Evolutionary conservation across 2,113 vertebrate genomes (phyloP), one percentile per base, ranked within the genome.

Genomic region (Callaeas wilsoni): DNA sequence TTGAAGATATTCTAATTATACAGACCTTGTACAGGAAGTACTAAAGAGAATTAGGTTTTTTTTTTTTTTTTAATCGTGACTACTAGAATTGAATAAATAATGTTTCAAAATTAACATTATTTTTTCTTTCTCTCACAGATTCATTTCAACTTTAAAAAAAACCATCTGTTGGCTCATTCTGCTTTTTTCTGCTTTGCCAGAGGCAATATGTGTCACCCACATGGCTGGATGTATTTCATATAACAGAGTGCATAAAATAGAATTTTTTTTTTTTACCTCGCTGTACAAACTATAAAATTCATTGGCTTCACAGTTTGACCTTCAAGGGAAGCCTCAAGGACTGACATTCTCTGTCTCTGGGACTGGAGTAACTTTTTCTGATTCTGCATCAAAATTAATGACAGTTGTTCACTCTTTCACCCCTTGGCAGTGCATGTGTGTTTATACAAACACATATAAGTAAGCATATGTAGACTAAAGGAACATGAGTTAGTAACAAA

Each of bases 381-480:
- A 68, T 68, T 44, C 33, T 65, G 10, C 10, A 10, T 16, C 22
- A 46, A 60, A 39, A 4, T 47, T 74, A 33, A 4, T 47, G 7
- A 12, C 13, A 7, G 3, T 19, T 69, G 7, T 49, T 75, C 37
- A 10, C 22, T 33, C 29, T 46, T 33, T 44, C n/a, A 37, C 25
- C 16, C 14, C 41, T 20, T 7, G 2, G 6, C 25, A 10, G 4
- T 35, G 2, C n/a, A 10, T 37, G 3, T 21, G 4, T 30, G 4
- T 56, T 12, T 26, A 13, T 10, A 10, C 4, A 47, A 25, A 79
- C 9, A 53, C 1, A 12, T 29, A 35, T 6, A 29, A 9, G 12
- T 8, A 41, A 39, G 12, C 4, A 13, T 10, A 42, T 12, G 4
- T 30, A 7, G 46, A 65, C 16, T 50, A 35, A 64, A 85, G 7